Evolutionary conservation across 2,113 vertebrate species (phyloP).

Genomic region (Carollia perspicillata): DNA sequence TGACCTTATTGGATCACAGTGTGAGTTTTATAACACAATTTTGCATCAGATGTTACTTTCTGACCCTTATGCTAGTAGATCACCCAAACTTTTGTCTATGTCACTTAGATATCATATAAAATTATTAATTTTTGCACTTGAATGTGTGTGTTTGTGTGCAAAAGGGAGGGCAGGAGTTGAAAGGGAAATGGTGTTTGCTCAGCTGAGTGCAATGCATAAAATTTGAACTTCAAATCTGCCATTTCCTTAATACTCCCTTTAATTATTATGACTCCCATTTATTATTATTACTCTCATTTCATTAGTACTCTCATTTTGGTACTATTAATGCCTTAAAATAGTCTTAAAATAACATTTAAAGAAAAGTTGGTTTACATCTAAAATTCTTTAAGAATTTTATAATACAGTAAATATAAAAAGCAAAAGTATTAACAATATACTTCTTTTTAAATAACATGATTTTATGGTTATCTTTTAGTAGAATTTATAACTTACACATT

Average conservation of each 20-base stretch:
- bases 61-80: neutral
- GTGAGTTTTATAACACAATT: neutral
- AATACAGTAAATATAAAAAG: neutral
- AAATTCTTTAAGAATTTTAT: neutral
- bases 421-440: neutral
- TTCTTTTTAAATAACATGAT: neutral
- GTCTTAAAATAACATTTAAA: neutral
- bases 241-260: too few relatives aligned
- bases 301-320: neutral
- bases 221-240: neutral
- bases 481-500: neutral
- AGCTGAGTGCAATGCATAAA: neutral
- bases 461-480: neutral
- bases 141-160: neutral
- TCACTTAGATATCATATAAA: neutral
- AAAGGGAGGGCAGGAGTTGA: neutral
- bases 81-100: neutral
- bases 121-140: neutral
- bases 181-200: neutral
- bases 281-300: neutral
- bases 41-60: neutral
- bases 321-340: neutral
- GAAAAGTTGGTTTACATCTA: neutral
- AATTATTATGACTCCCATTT: too few relatives aligned
- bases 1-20: neutral